Evolutionary conservation across 2,797 vertebrate species (phyloP).

Genomic region (Thaleichthys pacificus): DNA sequence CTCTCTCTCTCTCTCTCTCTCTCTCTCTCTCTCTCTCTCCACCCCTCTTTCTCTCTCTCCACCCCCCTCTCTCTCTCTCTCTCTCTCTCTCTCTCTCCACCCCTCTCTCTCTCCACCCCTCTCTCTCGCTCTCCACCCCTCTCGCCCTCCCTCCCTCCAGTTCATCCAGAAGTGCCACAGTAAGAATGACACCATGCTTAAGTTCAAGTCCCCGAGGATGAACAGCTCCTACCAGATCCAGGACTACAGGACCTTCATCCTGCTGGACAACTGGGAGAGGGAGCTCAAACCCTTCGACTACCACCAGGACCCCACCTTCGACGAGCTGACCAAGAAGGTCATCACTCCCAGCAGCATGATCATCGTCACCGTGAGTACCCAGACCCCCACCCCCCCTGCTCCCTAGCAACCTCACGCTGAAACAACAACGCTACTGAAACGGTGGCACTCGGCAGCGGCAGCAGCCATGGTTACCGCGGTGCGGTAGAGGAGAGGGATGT

Average conservation of each 20-base stretch:
- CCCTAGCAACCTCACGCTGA: no score
- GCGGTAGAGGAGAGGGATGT: no score
- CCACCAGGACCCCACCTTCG: conserved; percentile 82
- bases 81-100: conserved; percentile 28
- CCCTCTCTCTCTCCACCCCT: background rate
- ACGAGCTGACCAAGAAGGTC: conserved; percentile 76
- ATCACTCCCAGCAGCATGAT: conserved; percentile 79
- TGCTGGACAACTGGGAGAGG: conserved; percentile 81
- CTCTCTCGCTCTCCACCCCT: background rate
- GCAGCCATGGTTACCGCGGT: no score
- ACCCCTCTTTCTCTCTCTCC: conserved; percentile 9
- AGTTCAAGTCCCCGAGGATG: conserved; percentile 83
- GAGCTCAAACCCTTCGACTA: conserved; percentile 82
- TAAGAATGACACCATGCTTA: conserved; percentile 80
- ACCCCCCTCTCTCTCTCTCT: conserved; percentile 1
- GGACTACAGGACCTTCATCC: conserved; percentile 73
- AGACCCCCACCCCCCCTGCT: background rate
- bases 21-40: background rate
- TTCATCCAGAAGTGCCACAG: conserved; percentile 59
- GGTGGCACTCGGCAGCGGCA: no score
- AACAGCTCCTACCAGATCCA: conserved; percentile 56
- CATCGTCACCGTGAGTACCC: conserved; percentile 60
- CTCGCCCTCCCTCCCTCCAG: conserved; percentile 50
- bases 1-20: conserved; percentile 21
- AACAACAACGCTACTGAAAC: no score